Base-by-base conservation (phyloP, 1,140 invertebrate genomes). In the Scaptomyza montana region DNA sequence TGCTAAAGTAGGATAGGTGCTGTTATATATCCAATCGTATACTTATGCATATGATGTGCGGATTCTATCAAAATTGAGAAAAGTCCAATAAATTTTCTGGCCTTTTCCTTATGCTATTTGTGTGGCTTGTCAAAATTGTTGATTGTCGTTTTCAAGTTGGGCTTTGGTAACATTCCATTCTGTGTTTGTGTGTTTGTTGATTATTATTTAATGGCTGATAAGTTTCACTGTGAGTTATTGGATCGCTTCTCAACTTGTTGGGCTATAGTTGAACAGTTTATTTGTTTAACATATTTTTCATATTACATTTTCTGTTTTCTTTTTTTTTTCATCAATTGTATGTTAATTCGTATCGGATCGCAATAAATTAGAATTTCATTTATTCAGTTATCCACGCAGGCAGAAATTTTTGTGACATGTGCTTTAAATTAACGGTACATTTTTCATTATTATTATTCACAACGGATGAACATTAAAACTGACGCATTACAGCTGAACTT, bases 381-480 rank as follows among this genome's bases (percentile, higher is more conserved):
- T 56, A 39, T 41, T 65, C 33, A 66, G 49, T 43, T 45, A 12
- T 9, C 33, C 39, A 10, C 28, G 33, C 8, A 36, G 30, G 7
- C 30, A 5, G 30, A 33, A 33, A 7, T 33, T 13, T 47, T 49
- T 51, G 5, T 64, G 30, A 39, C 53, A 36, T 43, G 36, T 6
- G 30, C 13, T 39, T 66, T 21, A 28, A 16, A 16, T 16, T 16
- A 16, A 16, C 0, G 16, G 16, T 25, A 2, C 30, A 74, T 51
- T 53, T 75, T 43, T 33, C 30, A 33, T 0, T 33, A 46, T 51
- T 47, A 69, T 61, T 19, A 63, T 63, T 55, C 33, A 47, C 25
- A 63, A 68, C 68, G 72, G 55, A 33, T 51, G 45, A 45, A 39
- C 56, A 65, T 59, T 53, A 50, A 46, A 53, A 79, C 41, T 72